Percentiles rank a stretch among this genome's conserved stretches.
phyloP scores from a whole-genome alignment of 37 sponge, comb jelly and placozoan species.

The Beroe ovata region DNA sequence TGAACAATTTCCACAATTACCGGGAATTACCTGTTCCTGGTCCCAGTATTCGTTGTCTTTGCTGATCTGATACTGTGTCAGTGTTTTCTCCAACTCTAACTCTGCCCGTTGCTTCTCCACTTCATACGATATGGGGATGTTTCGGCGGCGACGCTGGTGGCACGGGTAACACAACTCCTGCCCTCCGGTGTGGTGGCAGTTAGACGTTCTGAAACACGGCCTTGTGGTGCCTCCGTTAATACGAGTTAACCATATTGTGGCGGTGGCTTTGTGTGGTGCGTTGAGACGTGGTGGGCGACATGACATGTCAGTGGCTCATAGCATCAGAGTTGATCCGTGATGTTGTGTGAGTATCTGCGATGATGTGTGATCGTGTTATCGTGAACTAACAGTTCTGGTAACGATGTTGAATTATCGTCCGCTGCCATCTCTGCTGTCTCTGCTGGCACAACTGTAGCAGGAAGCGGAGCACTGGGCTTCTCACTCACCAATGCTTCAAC shows the following conservation, averaged over 20 bases:
- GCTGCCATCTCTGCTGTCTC: not conserved
- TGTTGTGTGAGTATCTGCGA: too few relatives aligned
- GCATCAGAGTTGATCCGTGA: too few relatives aligned
- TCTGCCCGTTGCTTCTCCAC: conserved; percentile 73
- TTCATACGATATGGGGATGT: conserved; percentile 74
- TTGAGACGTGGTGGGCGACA: too few relatives aligned
- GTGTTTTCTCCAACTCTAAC: conserved; percentile 68
- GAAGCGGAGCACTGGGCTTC: not conserved
- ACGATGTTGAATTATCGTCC: not conserved
- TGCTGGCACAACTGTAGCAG: not conserved
- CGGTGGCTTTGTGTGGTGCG: too few relatives aligned
- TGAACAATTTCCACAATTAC: too few relatives aligned
- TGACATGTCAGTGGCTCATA: too few relatives aligned
- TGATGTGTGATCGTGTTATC: too few relatives aligned
- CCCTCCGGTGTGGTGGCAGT: conserved; percentile 67
- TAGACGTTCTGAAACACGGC: not conserved
- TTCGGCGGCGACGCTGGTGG: conserved; percentile 78
- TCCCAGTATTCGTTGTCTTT: conserved; percentile 69
- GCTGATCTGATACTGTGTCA: conserved; percentile 75
- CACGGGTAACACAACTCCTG: conserved; percentile 89
- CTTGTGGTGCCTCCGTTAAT: too few relatives aligned
- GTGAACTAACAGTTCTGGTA: not conserved
- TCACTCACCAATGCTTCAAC: not conserved
- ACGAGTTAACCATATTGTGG: too few relatives aligned
- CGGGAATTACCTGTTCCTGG: conserved; percentile 71